Base-by-base conservation (phyloP, 2,888 invertebrate species). In the Rhogogaster chlorosoma region DNA sequence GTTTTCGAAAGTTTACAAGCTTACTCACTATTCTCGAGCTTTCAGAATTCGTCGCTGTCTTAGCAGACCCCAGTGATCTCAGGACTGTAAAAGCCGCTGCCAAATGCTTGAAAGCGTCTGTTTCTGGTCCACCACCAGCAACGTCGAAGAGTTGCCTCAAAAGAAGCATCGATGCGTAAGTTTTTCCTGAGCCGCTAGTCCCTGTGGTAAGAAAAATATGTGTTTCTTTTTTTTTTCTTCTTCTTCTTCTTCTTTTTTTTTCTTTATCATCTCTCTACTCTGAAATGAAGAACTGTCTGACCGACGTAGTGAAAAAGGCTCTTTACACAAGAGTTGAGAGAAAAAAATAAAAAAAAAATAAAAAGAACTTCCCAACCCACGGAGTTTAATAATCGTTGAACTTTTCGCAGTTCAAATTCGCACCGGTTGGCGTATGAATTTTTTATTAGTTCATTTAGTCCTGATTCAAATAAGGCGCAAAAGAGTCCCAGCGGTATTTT, bases 1-100 rank as follows among this genome's bases (percentile, higher is more conserved):
- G 18, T 67, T 67, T 32, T n/a, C 29, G 10, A 38, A 73, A 73
- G 32, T 26, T 73, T 42, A 92, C 95, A 42, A 73, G 53, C 57
- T 70, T 53, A 92, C 95, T 94, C 94, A 98, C 99, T 94, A 99
- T 98, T 94, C 99, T 96, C 94, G 98, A 98, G 90, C 98, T 98
- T 95, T 99, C 97, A 32, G 97, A 97, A 94, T 99, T 99, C 88
- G 97, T 96, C 82, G 96, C 96, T 80, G 98, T 99, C 94, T 98
- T 97, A 71, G 99, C 98, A 61, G 98, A 97, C 88, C 98, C 98
- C 86, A 99, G 95, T 32, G 98, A 98, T 88, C 98, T 95, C 89
- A 99, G 95, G 87, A 99, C 99, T 86, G 99, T 99, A 94, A 99
- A 98, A 80, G 99, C 98, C 84, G 99, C 99, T 18, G 98, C 98